These are phyloP conservation scores for Plodia interpunctella DNA, from an alignment of 1,140 invertebrate species.

Conservation along the genomic window DNA sequence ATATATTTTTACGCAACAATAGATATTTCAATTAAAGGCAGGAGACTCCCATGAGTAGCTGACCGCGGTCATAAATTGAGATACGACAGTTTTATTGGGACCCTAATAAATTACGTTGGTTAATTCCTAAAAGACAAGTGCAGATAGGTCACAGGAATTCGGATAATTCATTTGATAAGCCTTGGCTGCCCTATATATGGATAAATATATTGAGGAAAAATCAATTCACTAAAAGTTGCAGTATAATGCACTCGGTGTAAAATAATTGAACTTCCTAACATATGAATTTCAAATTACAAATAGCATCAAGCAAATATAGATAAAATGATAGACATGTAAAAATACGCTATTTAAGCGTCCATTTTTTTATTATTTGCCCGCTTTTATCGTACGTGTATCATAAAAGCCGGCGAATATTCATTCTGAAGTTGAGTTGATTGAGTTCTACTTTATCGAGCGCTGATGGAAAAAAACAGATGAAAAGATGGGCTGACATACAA, in stretches of 20 bases:
- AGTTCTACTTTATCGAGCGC: background rate
- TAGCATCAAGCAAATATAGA: no score
- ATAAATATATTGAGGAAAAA: no score
- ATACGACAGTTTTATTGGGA: constrained; percentile 55
- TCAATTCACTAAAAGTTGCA: no score
- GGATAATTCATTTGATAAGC: constrained; percentile 1
- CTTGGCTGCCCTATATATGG: background rate
- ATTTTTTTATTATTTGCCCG: no score
- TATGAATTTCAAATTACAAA: no score
- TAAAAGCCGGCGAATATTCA: background rate
- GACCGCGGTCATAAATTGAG: constrained; percentile 40
- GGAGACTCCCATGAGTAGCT: background rate
- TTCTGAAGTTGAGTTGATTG: no score
- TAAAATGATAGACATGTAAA: no score
- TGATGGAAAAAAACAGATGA: background rate
- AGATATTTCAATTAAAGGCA: background rate
- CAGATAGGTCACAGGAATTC: constrained; percentile 13
- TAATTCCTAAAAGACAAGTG: constrained; percentile 31
- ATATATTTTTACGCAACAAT: background rate
- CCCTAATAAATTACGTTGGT: constrained; percentile 57
- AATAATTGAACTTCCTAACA: no score
- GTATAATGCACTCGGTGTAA: no score
- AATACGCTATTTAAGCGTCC: no score
- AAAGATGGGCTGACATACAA: background rate
- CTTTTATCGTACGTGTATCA: no score